phyloP scores from a whole-genome alignment of 1,140 invertebrate species.

The Papilio glaucus region DNA sequence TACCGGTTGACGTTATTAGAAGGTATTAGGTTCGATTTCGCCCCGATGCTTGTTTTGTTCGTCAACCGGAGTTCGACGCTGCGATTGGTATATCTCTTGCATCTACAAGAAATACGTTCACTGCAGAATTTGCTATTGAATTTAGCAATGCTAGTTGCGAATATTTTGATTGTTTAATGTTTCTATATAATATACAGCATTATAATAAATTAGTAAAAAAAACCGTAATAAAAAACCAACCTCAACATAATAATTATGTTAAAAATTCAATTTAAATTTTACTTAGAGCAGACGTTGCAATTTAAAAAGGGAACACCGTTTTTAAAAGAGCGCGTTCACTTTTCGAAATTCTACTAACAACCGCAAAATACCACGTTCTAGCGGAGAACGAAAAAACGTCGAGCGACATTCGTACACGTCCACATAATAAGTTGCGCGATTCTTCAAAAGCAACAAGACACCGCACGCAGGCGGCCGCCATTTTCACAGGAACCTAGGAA shows the following conservation, averaged over 20 bases:
- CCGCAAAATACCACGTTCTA: conserved; percentile 51
- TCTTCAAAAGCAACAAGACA: conserved; percentile 57
- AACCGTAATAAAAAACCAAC: no score
- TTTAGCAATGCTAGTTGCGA: background rate
- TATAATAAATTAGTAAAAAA: no score
- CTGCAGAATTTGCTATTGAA: background rate
- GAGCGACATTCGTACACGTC: conserved; percentile 58
- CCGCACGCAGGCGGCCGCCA: conserved; percentile 47
- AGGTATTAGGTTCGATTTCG: conserved; percentile 22
- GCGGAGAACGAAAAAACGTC: conserved; percentile 47
- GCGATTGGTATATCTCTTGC: background rate
- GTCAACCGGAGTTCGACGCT: background rate
- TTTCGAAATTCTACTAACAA: conserved; percentile 52
- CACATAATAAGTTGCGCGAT: conserved; percentile 61
- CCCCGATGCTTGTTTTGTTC: conserved; percentile 24
- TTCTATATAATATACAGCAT: no score
- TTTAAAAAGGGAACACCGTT: conserved; percentile 8
- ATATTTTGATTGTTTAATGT: background rate
- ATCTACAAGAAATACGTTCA: background rate
- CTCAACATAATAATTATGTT: background rate
- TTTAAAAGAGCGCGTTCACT: conserved; percentile 34
- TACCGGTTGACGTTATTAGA: conserved; percentile 8
- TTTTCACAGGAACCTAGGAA: conserved; percentile 47
- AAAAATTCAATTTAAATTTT: background rate
- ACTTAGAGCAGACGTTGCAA: background rate